phyloP scores from a whole-genome alignment of 2,888 invertebrate species.

The Drosophila emarginata region DNA sequence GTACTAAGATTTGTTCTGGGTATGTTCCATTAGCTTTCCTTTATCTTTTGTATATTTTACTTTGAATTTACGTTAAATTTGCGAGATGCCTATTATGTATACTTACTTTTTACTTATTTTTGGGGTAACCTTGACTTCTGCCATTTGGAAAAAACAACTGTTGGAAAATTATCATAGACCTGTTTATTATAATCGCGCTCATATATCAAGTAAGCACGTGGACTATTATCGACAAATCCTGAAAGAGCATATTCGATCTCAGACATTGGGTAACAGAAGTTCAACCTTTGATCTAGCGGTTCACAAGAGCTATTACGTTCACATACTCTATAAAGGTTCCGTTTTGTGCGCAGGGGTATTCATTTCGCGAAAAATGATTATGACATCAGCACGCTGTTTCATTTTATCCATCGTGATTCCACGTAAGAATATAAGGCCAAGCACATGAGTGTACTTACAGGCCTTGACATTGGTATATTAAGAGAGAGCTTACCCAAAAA shows the following conservation, averaged over 20 bases:
- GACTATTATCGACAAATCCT: slow-evolving; percentile 36
- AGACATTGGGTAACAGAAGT: no score
- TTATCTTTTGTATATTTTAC: no score
- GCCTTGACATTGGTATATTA: slow-evolving; percentile 1
- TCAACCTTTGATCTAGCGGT: slow-evolving; percentile 7
- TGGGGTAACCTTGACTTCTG: neutral
- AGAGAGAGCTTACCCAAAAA: fast-evolving
- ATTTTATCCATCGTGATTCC: neutral
- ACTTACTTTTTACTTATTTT: neutral
- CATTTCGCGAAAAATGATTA: slow-evolving; percentile 45
- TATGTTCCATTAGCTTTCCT: no score
- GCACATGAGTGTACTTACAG: slow-evolving; percentile 36
- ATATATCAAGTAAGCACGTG: slow-evolving; percentile 24
- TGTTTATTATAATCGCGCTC: slow-evolving; percentile 42
- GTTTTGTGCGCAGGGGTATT: slow-evolving; percentile 47
- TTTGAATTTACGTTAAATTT: no score
- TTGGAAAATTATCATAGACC: slow-evolving; percentile 47
- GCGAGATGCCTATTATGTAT: neutral
- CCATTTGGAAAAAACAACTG: neutral
- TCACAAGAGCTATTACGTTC: slow-evolving; percentile 43
- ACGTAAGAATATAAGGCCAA: slow-evolving; percentile 28
- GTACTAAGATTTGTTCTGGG: no score
- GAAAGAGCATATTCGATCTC: neutral
- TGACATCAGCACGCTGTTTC: slow-evolving; percentile 55
- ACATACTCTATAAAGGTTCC: slow-evolving; percentile 38